Evolutionary conservation across 1,140 invertebrate genomes (phyloP), one percentile per base, ranked within the genome.

Genomic region (Bombus balteatus): DNA sequence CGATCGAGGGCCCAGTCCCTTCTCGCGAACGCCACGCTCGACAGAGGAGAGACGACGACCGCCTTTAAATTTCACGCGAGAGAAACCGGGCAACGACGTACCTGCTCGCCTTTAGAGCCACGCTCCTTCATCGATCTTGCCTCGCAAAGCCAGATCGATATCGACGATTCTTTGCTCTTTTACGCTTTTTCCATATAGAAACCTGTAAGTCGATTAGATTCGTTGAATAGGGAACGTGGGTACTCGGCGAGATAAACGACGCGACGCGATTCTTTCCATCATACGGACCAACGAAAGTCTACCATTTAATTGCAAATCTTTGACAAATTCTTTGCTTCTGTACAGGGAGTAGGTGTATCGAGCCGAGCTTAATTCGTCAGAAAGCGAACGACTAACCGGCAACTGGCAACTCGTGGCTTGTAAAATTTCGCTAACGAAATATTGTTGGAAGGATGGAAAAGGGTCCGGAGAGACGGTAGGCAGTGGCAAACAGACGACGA

Each of bases 1-100:
- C 92, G 92, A 91, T 92, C 89, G 91, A 87, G 86, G 81, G 88
- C 88, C 87, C 87, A 86, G 88, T 87, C 85, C 89, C 87, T 89
- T 90, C 87, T 87, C 87, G 84, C 80, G 82, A 57, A 74, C 39
- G 41, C 47, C 25, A 62, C 53, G 62, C 39, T 34, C 65, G 65
- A 59, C 28, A 53, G n/a, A 62, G 28, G 28, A 12, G 59, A 62
- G 59, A 62, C 25, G 75, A 43, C 86, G 87, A 79, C 87, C 87
- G 82, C 86, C 87, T 88, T 88, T 88, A 88, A 88, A 88, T 88
- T 88, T 88, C 87, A 88, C 87, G 87, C 87, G 76, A 88, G 87
- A 88, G 87, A 85, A 74, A 77, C 87, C 87, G 86, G 41, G 81
- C 86, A 83, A 70, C 81, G 34, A 34, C 81, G 81, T 83, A 83